These are phyloP conservation scores for Pelvicachromis taeniatus DNA, from an alignment of 2,113 vertebrate genomes.

Conservation along the genomic window DNA sequence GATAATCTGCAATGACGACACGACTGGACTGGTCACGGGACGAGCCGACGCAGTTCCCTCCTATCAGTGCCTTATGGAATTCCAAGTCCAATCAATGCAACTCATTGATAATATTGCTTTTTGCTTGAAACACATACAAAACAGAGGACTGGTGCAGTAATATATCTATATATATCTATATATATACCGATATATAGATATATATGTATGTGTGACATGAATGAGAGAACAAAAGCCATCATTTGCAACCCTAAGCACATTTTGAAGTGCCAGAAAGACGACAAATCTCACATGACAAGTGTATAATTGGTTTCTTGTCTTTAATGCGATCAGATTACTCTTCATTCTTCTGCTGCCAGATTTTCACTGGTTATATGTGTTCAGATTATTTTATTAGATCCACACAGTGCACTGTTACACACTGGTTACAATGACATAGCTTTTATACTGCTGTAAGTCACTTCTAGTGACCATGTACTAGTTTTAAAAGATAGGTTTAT, in stretches of 20 bases:
- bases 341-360: slow-evolving; percentile 62
- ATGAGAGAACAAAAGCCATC: slow-evolving; percentile 93
- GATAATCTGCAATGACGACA: slow-evolving; percentile 84
- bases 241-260: slow-evolving; percentile 95
- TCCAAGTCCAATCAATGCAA: slow-evolving; percentile 96
- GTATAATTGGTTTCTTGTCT: slow-evolving; percentile 66
- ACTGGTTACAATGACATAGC: slow-evolving; percentile 53
- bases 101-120: slow-evolving; percentile 88
- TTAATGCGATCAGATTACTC: slow-evolving; percentile 49
- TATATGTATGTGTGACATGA: slow-evolving; percentile 42
- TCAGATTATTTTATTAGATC: slow-evolving; percentile 58
- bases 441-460: slow-evolving; percentile 64
- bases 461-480: slow-evolving; percentile 45
- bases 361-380: slow-evolving; percentile 62
- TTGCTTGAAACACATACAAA: slow-evolving; percentile 83
- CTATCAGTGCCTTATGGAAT: slow-evolving; percentile 99
- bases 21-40: slow-evolving; percentile 88
- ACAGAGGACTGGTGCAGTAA: slow-evolving; percentile 73
- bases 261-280: slow-evolving; percentile 69
- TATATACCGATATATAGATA: slow-evolving; percentile 1
- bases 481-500: slow-evolving; percentile 41
- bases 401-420: slow-evolving; percentile 60
- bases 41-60: slow-evolving; percentile 78
- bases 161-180: slow-evolving; percentile 44
- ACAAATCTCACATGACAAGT: slow-evolving; percentile 51